Evolutionary conservation across 2,113 vertebrate genomes (phyloP).

Genomic region (Aspiorhynchus laticeps): DNA sequence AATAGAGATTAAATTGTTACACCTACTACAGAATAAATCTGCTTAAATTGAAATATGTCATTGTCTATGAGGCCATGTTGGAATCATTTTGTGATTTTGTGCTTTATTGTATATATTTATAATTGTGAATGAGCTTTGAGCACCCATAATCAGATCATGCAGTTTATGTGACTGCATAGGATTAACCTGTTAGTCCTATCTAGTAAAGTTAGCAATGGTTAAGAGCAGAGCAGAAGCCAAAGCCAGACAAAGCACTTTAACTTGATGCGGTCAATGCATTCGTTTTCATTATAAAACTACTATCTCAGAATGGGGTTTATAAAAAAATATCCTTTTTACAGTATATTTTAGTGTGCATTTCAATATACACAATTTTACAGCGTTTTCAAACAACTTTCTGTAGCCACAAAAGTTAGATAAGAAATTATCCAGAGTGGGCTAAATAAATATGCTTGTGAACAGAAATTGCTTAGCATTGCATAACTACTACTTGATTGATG

Average conservation of each 20-base stretch:
- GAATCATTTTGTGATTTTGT: not conserved
- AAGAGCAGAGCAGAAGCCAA: not conserved
- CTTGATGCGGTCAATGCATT: not conserved
- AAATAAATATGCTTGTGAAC: not conserved
- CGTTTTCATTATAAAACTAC: not conserved
- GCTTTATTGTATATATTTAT: not conserved
- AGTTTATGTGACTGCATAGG: slow-evolving; percentile 6
- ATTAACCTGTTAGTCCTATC: slow-evolving; percentile 10
- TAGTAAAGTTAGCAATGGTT: not conserved
- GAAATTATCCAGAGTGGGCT: not conserved
- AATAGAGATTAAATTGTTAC: not conserved
- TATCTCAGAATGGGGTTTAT: too few species aligned
- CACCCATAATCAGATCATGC: slow-evolving; percentile 7
- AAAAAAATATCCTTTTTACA: not conserved
- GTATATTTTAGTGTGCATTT: not conserved
- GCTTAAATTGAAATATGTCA: not conserved
- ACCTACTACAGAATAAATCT: not conserved
- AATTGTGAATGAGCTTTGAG: slow-evolving; percentile 21
- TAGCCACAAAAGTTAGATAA: not conserved
- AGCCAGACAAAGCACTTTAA: not conserved
- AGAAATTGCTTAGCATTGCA: not conserved
- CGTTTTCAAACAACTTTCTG: not conserved
- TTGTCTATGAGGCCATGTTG: not conserved
- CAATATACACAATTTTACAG: not conserved
- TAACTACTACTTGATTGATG: not conserved